Evolutionary conservation across 1,140 invertebrate species (phyloP).

Genomic region (Drosophila sturtevanti): DNA sequence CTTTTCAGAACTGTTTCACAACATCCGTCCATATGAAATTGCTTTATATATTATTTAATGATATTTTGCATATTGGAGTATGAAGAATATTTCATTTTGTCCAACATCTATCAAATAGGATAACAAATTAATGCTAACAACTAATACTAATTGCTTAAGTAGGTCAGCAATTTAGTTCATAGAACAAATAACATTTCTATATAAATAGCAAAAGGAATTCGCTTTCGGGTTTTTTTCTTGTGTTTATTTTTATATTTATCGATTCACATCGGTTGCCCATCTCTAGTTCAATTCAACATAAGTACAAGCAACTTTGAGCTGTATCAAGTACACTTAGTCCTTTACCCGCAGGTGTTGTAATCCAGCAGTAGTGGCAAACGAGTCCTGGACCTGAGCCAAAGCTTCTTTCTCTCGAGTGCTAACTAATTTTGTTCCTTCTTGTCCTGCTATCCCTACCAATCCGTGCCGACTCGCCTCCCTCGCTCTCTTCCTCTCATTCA

Average conservation of each 20-base stretch:
- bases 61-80: no score
- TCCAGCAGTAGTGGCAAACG: conserved; percentile 45
- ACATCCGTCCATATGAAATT: no score
- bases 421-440: conserved; percentile 75
- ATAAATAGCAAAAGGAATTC: not conserved
- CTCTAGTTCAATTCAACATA: conserved; percentile 14
- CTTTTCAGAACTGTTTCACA: no score
- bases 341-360: conserved; percentile 77
- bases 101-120: no score
- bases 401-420: conserved; percentile 70
- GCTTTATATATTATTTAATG: no score
- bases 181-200: no score
- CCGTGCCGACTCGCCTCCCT: not conserved
- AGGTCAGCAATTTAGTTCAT: no score
- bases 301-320: conserved; percentile 8
- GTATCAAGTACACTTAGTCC: conserved; percentile 12
- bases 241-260: not conserved
- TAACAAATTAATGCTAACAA: no score
- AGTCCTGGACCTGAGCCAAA: conserved; percentile 68
- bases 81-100: no score
- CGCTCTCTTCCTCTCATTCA: no score
- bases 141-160: no score
- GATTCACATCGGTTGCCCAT: not conserved
- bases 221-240: not conserved
- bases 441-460: conserved; percentile 23